phyloP scores from a whole-genome alignment of 2,113 vertebrate species.

The Elephantulus edwardii region DNA sequence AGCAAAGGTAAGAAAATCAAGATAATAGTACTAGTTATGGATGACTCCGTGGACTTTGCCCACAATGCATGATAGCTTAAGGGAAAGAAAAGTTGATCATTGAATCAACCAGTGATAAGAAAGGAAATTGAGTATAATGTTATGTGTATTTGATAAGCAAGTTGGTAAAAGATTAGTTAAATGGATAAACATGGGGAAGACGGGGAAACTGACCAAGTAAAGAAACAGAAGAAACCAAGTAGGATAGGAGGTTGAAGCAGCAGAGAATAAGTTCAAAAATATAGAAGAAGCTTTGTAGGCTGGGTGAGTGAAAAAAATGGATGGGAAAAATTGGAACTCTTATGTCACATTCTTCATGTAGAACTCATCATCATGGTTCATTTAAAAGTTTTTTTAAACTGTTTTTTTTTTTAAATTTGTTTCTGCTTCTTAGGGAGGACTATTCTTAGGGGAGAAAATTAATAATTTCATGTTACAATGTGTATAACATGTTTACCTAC shows the following conservation, averaged over 20 bases:
- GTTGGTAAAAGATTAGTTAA: background rate
- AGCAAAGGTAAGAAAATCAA: too few relatives aligned
- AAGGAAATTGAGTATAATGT: too few relatives aligned
- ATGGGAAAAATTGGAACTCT: background rate
- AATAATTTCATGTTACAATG: background rate
- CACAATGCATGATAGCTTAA: background rate
- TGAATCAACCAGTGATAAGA: background rate
- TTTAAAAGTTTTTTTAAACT: background rate
- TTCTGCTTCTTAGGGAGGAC: background rate
- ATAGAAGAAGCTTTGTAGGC: background rate
- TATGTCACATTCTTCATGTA: accelerated
- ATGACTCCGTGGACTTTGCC: too few relatives aligned
- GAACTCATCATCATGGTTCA: background rate
- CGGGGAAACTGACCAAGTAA: too few relatives aligned
- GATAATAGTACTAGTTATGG: too few relatives aligned
- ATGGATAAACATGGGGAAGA: too few relatives aligned
- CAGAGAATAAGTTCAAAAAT: background rate
- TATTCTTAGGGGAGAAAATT: background rate
- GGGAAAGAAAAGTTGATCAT: background rate
- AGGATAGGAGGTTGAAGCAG: background rate
- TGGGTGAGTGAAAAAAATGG: background rate
- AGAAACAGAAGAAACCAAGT: accelerated
- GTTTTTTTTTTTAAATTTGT: too few relatives aligned
- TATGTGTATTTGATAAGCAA: background rate
- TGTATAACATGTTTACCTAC: background rate